phyloP scores from a whole-genome alignment of 2,113 vertebrate species.

The Catagonus wagneri region DNA sequence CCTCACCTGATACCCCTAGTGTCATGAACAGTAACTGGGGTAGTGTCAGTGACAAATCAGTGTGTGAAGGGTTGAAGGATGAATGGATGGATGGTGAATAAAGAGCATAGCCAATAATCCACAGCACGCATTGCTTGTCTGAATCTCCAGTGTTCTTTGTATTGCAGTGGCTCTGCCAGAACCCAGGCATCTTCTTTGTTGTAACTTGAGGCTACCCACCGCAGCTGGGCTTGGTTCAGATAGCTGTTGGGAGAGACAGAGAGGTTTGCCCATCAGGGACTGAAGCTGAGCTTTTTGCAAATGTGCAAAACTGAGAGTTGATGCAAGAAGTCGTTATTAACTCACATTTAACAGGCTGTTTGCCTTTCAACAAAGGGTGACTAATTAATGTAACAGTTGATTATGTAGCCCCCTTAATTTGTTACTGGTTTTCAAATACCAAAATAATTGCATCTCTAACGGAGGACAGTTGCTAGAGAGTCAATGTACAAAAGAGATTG shows the following conservation, averaged over 20 bases:
- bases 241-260: constrained; percentile 73
- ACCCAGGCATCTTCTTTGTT: constrained; percentile 66
- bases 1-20: background rate
- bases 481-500: constrained; percentile 54
- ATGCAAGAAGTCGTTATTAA: constrained; percentile 79
- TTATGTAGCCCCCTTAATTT: constrained; percentile 82
- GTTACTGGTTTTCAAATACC: constrained; percentile 81
- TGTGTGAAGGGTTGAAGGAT: too few species aligned
- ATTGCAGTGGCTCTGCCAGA: constrained; percentile 33
- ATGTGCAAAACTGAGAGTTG: constrained; percentile 71
- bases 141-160: constrained; percentile 25
- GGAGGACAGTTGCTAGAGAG: constrained; percentile 60
- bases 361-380: constrained; percentile 83
- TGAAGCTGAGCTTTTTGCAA: constrained; percentile 67
- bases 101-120: background rate
- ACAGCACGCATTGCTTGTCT: background rate
- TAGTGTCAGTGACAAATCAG: background rate
- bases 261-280: constrained; percentile 66
- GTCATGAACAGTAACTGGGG: background rate
- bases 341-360: constrained; percentile 83
- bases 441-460: constrained; percentile 74
- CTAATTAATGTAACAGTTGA: constrained; percentile 84
- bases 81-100: background rate
- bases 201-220: constrained; percentile 19
- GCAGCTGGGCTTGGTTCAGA: constrained; percentile 73